Conservation (phyloP, 1,140 invertebrate genomes). For the Scaptomyza graminum region DNA sequence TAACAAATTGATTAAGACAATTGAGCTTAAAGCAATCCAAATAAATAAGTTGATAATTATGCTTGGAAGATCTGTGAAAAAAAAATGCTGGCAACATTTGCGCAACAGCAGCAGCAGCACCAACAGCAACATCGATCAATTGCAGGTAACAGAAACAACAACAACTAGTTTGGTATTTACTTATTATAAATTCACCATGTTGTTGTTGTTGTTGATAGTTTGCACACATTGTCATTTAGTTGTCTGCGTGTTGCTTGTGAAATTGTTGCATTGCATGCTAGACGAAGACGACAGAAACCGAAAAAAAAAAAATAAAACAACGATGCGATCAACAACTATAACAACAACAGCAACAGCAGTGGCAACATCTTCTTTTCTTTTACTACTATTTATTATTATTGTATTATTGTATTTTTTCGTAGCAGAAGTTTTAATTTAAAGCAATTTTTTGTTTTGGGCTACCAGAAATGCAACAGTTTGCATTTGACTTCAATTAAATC, state of each 20-base stretch:
- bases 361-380: slow-evolving; percentile 78
- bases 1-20: slow-evolving; percentile 81
- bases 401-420: slow-evolving; percentile 38
- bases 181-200: slow-evolving; percentile 69
- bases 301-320: slow-evolving; percentile 34
- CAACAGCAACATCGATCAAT: slow-evolving; percentile 22
- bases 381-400: slow-evolving; percentile 62
- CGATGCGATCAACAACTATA: slow-evolving; percentile 53
- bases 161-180: slow-evolving; percentile 37
- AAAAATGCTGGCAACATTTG: slow-evolving; percentile 46
- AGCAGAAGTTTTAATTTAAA: slow-evolving; percentile 48
- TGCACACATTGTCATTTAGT: slow-evolving; percentile 80
- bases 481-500: slow-evolving; percentile 69
- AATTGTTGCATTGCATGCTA: slow-evolving; percentile 76
- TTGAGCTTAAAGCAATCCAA: slow-evolving; percentile 65
- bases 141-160: slow-evolving; percentile 1
- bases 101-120: slow-evolving; percentile 49
- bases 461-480: slow-evolving; percentile 72
- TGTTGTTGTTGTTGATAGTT: slow-evolving; percentile 60
- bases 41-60: slow-evolving; percentile 80
- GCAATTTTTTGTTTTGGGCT: slow-evolving; percentile 46
- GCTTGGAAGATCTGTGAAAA: slow-evolving; percentile 51
- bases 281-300: slow-evolving; percentile 45
- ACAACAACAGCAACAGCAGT: slow-evolving; percentile 33
- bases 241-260: slow-evolving; percentile 78